These are phyloP conservation scores for Cataglyphis albicans DNA, from an alignment of 2,888 invertebrate species.

Conservation along the genomic window DNA sequence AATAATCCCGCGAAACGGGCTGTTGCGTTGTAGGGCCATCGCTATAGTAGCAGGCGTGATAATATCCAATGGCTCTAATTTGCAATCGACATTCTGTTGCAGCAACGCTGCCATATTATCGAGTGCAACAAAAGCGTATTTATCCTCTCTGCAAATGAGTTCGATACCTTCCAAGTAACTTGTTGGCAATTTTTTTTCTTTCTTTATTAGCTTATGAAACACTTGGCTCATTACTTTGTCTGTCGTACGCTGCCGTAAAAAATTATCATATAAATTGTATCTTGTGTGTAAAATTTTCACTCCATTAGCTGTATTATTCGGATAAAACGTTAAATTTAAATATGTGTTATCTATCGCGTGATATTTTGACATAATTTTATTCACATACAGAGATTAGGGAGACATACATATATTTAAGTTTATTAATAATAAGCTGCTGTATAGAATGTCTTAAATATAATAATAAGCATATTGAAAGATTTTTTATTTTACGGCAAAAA, in stretches of 20 bases:
- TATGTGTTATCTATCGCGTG: background rate
- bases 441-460: background rate
- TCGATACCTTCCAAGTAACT: conserved; percentile 81
- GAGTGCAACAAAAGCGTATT: conserved; percentile 83
- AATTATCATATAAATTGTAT: background rate
- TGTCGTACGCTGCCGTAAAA: conserved; percentile 77
- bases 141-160: conserved; percentile 78
- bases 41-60: conserved; percentile 82
- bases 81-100: conserved; percentile 78
- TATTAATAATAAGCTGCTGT: background rate
- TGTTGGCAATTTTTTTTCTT: conserved; percentile 74
- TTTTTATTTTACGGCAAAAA: background rate
- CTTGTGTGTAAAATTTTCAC: background rate
- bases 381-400: background rate
- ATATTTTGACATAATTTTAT: background rate
- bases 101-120: conserved; percentile 81
- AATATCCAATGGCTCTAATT: conserved; percentile 80
- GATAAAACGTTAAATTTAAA: background rate
- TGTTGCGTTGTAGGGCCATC: conserved; percentile 79
- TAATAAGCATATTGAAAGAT: background rate
- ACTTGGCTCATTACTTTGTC: conserved; percentile 77
- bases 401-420: background rate
- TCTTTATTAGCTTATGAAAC: conserved; percentile 77
- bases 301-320: background rate
- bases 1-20: conserved; percentile 82